These are phyloP conservation scores for Ophioninae sp. DNA, from an alignment of 2,888 invertebrate species.

Conservation along the genomic window DNA sequence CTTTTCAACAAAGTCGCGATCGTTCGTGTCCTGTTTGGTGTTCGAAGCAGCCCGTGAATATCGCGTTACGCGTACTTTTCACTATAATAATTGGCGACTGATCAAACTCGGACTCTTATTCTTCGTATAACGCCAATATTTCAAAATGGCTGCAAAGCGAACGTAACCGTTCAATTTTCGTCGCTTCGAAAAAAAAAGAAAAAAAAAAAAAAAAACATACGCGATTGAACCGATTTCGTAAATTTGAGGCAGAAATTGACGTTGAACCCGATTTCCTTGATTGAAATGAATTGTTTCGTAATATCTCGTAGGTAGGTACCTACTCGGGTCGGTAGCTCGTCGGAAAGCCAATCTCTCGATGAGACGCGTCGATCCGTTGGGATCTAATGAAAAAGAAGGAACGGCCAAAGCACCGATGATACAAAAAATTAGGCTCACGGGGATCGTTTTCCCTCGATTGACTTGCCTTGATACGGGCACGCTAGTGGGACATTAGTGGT, in stretches of 20 bases:
- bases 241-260: background rate
- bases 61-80: background rate
- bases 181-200: too few relatives aligned
- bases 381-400: background rate
- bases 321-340: background rate
- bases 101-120: background rate
- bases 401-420: background rate
- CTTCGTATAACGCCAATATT: background rate
- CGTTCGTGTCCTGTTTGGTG: background rate
- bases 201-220: background rate
- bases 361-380: background rate
- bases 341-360: background rate
- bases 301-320: too few relatives aligned
- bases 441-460: conserved; percentile 33
- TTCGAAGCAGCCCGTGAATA: background rate
- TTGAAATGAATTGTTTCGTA: background rate
- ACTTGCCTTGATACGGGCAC: conserved; percentile 11
- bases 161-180: background rate
- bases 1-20: background rate
- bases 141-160: background rate
- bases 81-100: background rate
- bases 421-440: background rate
- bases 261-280: background rate
- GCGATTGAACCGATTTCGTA: background rate
- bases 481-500: background rate